Evolutionary conservation across 2,797 vertebrate genomes (phyloP).

Genomic region (Xenentodon cancila): DNA sequence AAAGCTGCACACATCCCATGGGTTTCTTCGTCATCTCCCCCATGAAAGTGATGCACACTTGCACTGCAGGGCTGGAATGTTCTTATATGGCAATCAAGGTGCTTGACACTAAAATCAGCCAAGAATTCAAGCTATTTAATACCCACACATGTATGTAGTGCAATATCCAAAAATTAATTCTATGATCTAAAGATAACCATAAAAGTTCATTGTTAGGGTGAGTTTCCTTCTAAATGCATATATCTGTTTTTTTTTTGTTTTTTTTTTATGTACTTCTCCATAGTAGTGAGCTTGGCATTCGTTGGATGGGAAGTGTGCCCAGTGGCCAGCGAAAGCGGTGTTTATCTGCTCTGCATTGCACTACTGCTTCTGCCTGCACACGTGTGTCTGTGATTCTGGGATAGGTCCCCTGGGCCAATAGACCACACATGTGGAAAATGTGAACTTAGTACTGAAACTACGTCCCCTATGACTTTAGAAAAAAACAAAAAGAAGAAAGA

Average conservation of each 20-base stretch:
- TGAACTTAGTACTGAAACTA: constrained; percentile 69
- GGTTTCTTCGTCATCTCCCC: constrained; percentile 63
- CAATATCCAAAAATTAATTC: background rate
- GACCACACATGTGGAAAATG: constrained; percentile 86
- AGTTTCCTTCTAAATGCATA: background rate
- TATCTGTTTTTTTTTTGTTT: constrained; percentile 35
- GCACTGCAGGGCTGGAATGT: constrained; percentile 45
- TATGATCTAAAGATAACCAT: constrained; percentile 6
- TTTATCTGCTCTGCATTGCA: constrained; percentile 80
- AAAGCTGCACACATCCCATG: constrained; percentile 72
- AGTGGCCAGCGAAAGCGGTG: constrained; percentile 75
- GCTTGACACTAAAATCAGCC: constrained; percentile 37
- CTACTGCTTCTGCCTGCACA: constrained; percentile 82
- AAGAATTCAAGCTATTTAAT: constrained; percentile 16
- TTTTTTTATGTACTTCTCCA: constrained; percentile 25
- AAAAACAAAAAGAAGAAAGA: constrained; percentile 20
- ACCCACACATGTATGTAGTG: too few relatives aligned
- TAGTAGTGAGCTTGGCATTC: constrained; percentile 57
- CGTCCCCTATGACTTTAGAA: constrained; percentile 39
- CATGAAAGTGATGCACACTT: constrained; percentile 72
- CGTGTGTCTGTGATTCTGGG: constrained; percentile 83
- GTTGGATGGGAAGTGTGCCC: constrained; percentile 73
- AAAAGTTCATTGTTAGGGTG: background rate
- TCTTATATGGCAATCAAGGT: constrained; percentile 41
- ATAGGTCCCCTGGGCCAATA: constrained; percentile 78